Percentiles rank a stretch among this genome's conserved stretches.
These are phyloP conservation scores for Lasioglossum oenotherae DNA, from an alignment of 2,888 invertebrate genomes.

Conservation along the genomic window DNA sequence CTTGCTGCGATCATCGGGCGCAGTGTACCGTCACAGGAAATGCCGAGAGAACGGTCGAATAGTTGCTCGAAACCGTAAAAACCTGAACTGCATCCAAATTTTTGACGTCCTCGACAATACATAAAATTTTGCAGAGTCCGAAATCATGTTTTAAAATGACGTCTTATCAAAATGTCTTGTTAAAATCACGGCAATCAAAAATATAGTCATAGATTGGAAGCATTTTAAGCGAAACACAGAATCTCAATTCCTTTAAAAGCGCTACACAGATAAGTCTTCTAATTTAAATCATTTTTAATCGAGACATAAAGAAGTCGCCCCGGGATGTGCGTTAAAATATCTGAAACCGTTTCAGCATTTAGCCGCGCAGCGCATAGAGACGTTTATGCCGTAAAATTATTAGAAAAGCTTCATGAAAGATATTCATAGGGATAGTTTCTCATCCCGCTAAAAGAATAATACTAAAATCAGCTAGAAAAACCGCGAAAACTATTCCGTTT, in stretches of 20 bases:
- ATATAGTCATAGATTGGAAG: background rate
- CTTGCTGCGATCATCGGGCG: background rate
- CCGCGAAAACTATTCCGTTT: background rate
- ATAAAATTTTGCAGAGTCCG: background rate
- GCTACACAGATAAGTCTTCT: background rate
- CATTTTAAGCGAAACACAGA: background rate
- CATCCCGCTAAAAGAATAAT: background rate
- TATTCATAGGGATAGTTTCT: background rate
- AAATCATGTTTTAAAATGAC: no score
- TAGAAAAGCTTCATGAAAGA: background rate
- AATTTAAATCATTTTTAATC: background rate
- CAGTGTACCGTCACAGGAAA: background rate
- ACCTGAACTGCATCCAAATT: background rate
- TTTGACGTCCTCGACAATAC: background rate
- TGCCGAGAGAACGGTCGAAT: background rate
- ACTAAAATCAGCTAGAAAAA: background rate
- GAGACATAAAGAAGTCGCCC: background rate
- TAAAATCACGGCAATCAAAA: no score
- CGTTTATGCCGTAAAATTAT: background rate
- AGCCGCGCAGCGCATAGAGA: background rate
- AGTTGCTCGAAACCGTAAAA: background rate
- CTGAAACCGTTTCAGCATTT: background rate
- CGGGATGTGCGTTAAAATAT: background rate
- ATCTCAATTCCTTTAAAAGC: background rate
- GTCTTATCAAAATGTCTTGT: no score